Percentiles rank a stretch among this genome's conserved stretches.
phyloP scores from a whole-genome alignment of 2,113 vertebrate genomes.

The Gallinago jamesoni region DNA sequence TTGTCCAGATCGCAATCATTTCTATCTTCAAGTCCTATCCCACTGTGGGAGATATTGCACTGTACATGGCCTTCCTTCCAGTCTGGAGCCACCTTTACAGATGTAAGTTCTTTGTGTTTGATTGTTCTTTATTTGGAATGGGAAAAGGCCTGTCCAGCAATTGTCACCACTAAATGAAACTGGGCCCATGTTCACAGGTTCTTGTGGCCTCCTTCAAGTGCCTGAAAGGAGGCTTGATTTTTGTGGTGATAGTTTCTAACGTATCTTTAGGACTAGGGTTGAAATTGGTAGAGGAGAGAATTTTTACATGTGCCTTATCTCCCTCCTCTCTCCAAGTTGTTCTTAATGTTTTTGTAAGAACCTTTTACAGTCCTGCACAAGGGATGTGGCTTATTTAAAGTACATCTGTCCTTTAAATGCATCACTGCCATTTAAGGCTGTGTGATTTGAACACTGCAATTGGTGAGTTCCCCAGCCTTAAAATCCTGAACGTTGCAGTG shows the following conservation, averaged over 20 bases:
- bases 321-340: not conserved
- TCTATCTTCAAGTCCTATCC: slow-evolving; percentile 99
- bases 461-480: not conserved
- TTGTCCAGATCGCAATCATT: slow-evolving; percentile 94
- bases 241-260: not conserved
- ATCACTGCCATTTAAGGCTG: not conserved
- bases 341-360: not conserved
- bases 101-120: slow-evolving; percentile 81
- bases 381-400: not conserved
- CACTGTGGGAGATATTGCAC: slow-evolving; percentile 90
- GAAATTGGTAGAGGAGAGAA: not conserved
- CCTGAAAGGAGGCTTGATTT: not conserved
- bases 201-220: not conserved
- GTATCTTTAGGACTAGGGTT: not conserved
- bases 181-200: not conserved
- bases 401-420: not conserved
- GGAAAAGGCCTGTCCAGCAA: not conserved
- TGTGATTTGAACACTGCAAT: not conserved
- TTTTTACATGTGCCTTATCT: not conserved
- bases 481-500: not conserved
- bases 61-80: slow-evolving; percentile 96
- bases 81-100: slow-evolving; percentile 94
- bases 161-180: not conserved
- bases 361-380: not conserved
- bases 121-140: not conserved